Conservation (phyloP, 30 jellyfish, hydroid and myxozoan species). For the Hydractinia echinata region DNA sequence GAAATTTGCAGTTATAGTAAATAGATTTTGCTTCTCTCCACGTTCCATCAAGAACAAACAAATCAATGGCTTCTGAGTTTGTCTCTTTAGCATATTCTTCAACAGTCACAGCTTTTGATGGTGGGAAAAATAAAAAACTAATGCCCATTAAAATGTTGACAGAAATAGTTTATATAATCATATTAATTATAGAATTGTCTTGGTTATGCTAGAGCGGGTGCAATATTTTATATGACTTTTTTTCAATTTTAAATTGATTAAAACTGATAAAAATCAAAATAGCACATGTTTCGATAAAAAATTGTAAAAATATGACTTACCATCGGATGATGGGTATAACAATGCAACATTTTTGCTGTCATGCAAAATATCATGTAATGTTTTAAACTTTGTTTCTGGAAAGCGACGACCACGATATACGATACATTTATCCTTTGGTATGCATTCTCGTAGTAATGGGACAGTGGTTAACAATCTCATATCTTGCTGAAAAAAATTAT, state of each 20-base stretch:
- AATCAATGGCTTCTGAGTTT: neutral
- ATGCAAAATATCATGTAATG: conserved; percentile 31
- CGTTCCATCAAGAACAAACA: conserved; percentile 51
- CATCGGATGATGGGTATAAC: conserved; percentile 43
- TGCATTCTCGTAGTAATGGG: conserved; percentile 39
- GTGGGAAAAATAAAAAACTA: neutral
- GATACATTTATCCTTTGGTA: conserved; percentile 39
- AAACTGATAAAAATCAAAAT: neutral
- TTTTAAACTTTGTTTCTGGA: conserved; percentile 28
- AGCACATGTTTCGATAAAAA: no score
- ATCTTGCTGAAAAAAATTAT: conserved; percentile 26
- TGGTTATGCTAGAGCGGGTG: neutral
- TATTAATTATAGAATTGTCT: no score
- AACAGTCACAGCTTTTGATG: conserved; percentile 9
- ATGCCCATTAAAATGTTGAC: neutral
- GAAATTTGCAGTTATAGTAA: conserved; percentile 21
- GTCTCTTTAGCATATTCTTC: conserved; percentile 21
- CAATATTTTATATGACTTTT: no score
- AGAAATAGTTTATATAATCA: no score
- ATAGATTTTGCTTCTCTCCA: conserved; percentile 51
- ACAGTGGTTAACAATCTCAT: conserved; percentile 46
- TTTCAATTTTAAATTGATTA: no score
- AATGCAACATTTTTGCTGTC: conserved; percentile 10
- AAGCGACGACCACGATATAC: conserved; percentile 43
- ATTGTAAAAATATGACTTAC: conserved; percentile 5